Base-by-base conservation (phyloP, 2,113 vertebrate genomes). In the Copsychus sechellarum region DNA sequence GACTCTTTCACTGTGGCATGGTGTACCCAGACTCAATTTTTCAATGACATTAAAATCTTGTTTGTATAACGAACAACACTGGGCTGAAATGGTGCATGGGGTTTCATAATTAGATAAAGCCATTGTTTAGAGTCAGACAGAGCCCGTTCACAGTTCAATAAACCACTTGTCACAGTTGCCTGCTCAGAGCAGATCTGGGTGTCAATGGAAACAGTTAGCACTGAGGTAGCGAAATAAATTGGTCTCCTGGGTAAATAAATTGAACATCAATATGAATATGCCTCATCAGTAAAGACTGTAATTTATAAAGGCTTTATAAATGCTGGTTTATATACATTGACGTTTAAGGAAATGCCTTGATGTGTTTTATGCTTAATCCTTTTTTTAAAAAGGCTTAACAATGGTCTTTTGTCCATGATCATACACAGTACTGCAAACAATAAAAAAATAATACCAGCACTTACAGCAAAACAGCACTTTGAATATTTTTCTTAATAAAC, bases 91-190 rank as follows among this genome's bases (percentile, higher is more conserved):
- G 82, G 97, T 96, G 92, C 94, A 87, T 53, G 73, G 87, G 58
- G 81, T 96, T 96, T 97, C 93, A 94, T 98, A 98, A 99, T 98
- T 98, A 98, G 98, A 98, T 98, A 97, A 98, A 98, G 95, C 96
- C 93, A 97, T 97, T 98, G 96, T 98, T 98, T 96, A 95, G 94
- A 97, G 96, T 94, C 97, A 98, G 97, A 96, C 96, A 97, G 98
- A 97, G 96, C 97, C 97, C 74, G 5, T 98, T 98, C 97, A 98
- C 98, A 98, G 98, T 98, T 98, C 98, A 98, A 98, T 98, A 98
- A 98, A 98, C 98, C 98, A 97, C 97, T 98, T 98, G 98, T 98
- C 98, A 98, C 98, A 98, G 97, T 97, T 98, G 97, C 98, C 97
- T 98, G 98, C 97, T 97, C 96, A 97, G 97, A 98, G 98, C 97